A percentile compares a stretch with the other conserved stretches of the same genome.
Conservation (phyloP, 2,797 vertebrate species). For the Monodelphis domestica region DNA sequence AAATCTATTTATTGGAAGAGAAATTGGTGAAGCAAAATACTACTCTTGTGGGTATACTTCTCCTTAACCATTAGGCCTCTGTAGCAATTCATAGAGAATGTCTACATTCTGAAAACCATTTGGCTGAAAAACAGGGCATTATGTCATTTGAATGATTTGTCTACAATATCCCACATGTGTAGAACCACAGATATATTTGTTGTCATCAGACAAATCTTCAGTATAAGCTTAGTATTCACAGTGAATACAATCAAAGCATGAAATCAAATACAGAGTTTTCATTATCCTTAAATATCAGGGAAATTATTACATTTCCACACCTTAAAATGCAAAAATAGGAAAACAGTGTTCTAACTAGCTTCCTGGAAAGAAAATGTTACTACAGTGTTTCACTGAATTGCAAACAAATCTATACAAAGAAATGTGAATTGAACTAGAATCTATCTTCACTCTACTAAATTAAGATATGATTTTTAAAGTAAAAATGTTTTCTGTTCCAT, state of each 20-base stretch:
- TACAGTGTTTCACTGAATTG: background rate
- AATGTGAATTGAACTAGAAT: slow-evolving; percentile 30
- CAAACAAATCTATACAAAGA: slow-evolving; percentile 22
- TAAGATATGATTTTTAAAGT: background rate
- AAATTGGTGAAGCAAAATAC: background rate
- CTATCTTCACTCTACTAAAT: slow-evolving; percentile 13
- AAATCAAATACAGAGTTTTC: background rate
- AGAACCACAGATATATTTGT: background rate
- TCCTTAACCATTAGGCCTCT: background rate
- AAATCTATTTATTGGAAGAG: background rate
- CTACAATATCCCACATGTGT: background rate
- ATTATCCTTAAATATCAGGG: background rate
- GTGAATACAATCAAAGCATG: background rate
- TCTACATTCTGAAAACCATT: background rate
- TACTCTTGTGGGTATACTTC: background rate
- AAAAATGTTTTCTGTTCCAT: background rate
- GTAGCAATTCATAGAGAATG: background rate
- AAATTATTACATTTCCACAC: background rate
- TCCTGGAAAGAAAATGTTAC: background rate
- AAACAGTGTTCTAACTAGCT: background rate
- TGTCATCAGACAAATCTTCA: background rate
- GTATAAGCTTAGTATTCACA: background rate
- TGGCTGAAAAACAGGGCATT: background rate
- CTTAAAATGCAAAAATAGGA: slow-evolving; percentile 8
- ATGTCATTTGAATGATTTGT: background rate